phyloP scores from a whole-genome alignment of 1,140 invertebrate genomes.

The Mya arenaria region DNA sequence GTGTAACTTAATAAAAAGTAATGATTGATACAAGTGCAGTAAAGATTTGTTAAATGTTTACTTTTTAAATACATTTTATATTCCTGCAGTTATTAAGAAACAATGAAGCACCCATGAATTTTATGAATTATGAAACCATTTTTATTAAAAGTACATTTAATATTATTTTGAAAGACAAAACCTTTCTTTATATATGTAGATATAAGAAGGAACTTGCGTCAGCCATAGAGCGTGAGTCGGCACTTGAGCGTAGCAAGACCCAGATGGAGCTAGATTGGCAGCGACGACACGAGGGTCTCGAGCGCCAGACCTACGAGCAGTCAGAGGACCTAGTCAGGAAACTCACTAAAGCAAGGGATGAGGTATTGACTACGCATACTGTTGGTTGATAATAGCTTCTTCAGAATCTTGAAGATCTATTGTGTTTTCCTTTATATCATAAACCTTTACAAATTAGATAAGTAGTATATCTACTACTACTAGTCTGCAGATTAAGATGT shows the following conservation, averaged over 20 bases:
- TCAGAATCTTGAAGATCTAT: no score
- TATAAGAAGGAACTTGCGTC: slow-evolving; percentile 76
- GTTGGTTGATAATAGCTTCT: no score
- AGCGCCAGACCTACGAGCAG: slow-evolving; percentile 75
- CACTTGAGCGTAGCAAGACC: slow-evolving; percentile 72
- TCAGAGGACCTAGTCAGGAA: slow-evolving; percentile 78
- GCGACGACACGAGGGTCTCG: slow-evolving; percentile 73
- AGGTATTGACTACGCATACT: slow-evolving; percentile 60
- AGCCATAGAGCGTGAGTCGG: slow-evolving; percentile 73
- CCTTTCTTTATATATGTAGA: slow-evolving; percentile 45
- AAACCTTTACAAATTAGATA: no score
- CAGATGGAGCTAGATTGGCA: slow-evolving; percentile 80
- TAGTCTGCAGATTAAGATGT: no score
- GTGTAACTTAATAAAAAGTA: no score
- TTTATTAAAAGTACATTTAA: background rate
- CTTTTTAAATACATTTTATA: no score
- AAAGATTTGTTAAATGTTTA: no score
- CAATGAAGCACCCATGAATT: background rate
- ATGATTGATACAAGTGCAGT: no score
- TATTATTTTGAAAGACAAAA: background rate
- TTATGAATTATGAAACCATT: background rate
- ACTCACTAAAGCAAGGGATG: slow-evolving; percentile 73
- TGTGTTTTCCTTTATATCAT: no score
- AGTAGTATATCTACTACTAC: no score
- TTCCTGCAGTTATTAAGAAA: no score